A percentile compares a stretch with the other conserved stretches of the same genome.
Conservation (phyloP, 2,797 vertebrate genomes). For the Vespertilio murinus region DNA sequence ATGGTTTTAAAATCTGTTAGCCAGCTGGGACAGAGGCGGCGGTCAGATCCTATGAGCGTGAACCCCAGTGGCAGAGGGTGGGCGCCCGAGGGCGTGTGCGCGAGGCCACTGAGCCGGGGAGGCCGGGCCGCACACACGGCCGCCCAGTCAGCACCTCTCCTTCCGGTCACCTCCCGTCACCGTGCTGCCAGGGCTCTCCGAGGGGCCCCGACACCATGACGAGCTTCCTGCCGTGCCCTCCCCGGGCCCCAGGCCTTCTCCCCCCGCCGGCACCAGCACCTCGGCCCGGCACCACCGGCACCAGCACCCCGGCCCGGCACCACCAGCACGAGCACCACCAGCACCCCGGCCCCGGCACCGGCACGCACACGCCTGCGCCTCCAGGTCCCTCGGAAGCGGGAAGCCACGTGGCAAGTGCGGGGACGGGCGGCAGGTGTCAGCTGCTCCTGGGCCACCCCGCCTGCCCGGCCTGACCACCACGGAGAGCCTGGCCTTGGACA, state of each 20-base stretch:
- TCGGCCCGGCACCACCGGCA: neutral
- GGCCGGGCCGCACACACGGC: too few relatives aligned
- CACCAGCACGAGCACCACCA: too few relatives aligned
- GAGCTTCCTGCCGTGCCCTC: conserved; percentile 62
- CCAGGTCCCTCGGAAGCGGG: rapidly evolving
- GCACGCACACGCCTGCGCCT: rapidly evolving
- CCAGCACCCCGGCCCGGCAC: too few relatives aligned
- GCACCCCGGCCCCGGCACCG: too few relatives aligned
- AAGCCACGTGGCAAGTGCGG: neutral
- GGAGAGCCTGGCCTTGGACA: neutral
- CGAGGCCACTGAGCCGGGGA: too few relatives aligned
- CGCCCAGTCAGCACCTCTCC: neutral
- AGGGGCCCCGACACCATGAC: neutral
- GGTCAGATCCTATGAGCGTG: rapidly evolving
- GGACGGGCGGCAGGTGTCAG: neutral
- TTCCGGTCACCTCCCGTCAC: neutral
- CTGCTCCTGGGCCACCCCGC: neutral
- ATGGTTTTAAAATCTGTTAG: too few relatives aligned
- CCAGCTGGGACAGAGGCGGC: rapidly evolving
- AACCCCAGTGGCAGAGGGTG: neutral
- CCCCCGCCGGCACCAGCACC: conserved; percentile 48
- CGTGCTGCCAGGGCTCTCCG: neutral
- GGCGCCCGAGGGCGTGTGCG: rapidly evolving
- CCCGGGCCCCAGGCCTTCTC: neutral
- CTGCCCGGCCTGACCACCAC: neutral